Evolutionary conservation across 1,140 invertebrate species (phyloP), one percentile per base, ranked within the genome.

Genomic region (Zeugodacus cucurbitae): DNA sequence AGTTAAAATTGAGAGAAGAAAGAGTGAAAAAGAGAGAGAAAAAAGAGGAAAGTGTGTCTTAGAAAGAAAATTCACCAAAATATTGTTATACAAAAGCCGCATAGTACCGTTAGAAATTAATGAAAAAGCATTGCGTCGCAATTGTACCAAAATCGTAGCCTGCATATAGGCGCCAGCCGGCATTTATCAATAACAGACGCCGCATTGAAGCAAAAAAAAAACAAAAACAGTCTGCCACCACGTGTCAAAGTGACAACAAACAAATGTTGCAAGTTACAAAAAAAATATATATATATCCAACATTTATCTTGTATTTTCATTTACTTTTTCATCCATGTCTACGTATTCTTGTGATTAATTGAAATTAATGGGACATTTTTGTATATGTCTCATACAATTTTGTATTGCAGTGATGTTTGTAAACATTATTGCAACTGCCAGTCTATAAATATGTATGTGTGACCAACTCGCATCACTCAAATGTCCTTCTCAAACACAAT

Each of bases 291-390:
- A 74, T 22, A 10, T 67, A 32, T 34, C 14, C 11, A 20, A n/a
- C 26, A 67, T 67, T 37, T 74, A 26, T 74, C 34, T 22, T 22
- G 41, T 48, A 14, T 48, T 82, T 48, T 82, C 44, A 34, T 26
- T 62, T 54, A 26, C n/a, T 82, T 29, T 82, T 48, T 44, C 14
- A 7, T n/a, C 34, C 41, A 1, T 2, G 70, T 41, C 74, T 48
- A n/a, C 11, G 10, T 48, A 22, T 26, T 29, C 58, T 4, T 4
- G 37, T 82, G 74, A 82, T 82, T 82, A 82, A 82, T 82, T 82
- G 74, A 82, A 82, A 82, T 48, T 48, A 82, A 82, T 82, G 74
- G 74, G n/a, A 82, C 44, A 74, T 74, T 82, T 82, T n/a, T 48
- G 26, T 82, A 48, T 32, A 11, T 48, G 74, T 82, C 41, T 14